These are phyloP conservation scores for Nycticryphes semicollaris DNA, from an alignment of 2,113 vertebrate genomes.

Conservation along the genomic window DNA sequence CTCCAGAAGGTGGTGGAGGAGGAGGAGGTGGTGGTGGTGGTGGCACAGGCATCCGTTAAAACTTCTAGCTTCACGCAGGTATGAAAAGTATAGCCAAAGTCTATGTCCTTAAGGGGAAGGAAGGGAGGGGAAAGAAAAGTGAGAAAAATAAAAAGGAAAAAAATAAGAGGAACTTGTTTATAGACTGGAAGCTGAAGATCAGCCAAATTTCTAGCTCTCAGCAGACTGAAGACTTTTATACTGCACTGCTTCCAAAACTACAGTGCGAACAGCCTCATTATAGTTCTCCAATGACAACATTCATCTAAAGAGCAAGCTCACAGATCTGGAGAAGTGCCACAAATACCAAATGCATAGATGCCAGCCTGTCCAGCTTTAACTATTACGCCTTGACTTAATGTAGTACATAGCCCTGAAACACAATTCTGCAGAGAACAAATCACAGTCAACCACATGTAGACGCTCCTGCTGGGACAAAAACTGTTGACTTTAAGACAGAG, in stretches of 20 bases:
- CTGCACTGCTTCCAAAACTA: background rate
- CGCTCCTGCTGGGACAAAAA: background rate
- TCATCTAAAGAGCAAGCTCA: slow-evolving; percentile 40
- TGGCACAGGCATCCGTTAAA: slow-evolving; percentile 74
- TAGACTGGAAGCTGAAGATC: background rate
- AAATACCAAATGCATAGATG: slow-evolving; percentile 16
- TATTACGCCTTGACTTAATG: background rate
- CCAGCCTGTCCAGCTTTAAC: background rate
- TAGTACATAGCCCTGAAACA: background rate
- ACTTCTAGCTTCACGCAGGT: slow-evolving; percentile 24
- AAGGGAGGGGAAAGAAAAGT: background rate
- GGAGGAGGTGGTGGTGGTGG: slow-evolving; percentile 42
- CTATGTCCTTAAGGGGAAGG: background rate
- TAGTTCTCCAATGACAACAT: slow-evolving; percentile 25
- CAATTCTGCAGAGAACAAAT: background rate
- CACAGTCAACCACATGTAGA: background rate
- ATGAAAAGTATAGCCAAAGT: background rate
- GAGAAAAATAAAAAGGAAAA: background rate
- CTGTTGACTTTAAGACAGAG: background rate
- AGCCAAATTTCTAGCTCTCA: background rate
- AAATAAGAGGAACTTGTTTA: background rate
- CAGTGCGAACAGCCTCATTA: background rate
- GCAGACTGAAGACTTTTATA: slow-evolving; percentile 31
- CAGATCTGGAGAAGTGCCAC: slow-evolving; percentile 15
- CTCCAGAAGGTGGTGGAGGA: slow-evolving; percentile 53